Evolutionary conservation across 2,888 invertebrate genomes (phyloP), one percentile per base, ranked within the genome.

Genomic region (Drosophila prostipennis): DNA sequence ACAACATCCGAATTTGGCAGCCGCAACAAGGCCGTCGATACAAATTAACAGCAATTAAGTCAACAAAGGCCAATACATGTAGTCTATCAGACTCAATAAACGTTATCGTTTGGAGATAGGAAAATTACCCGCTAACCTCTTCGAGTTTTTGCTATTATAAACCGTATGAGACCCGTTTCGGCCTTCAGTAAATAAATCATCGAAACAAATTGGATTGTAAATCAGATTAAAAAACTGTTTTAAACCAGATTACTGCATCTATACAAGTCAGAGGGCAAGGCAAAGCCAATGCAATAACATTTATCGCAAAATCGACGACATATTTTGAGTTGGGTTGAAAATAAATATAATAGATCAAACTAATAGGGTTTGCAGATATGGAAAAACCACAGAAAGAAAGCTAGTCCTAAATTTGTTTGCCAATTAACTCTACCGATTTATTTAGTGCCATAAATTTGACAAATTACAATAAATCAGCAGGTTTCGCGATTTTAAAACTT

Each of bases 1-100:
- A 46, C 51, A 34, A 40, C 40, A 46, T 19, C 13, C 46, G 49
- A 54, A 36, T 49, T 64, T 51, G 64, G 49, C 59, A 73, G 60
- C 74, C 60, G 49, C 43, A 0, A 42, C 79, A 76, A 74, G 74
- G 72, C 46, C 40, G 72, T 42, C 40, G 42, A 39, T 13, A 13
- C 32, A 67, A 70, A 70, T 77, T 73, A 77, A 69, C 76, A 64
- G 59, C 64, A 73, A 73, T 61, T 76, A 73, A 79, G 70, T 53
- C 57, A 51, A 85, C 49, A 74, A 60, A 67, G 52, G 59, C 43
- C 42, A 40, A 40, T 51, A 40, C 36, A 16, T 14, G 26, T 19
- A 5, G 26, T 16, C 48, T 64, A 59, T 46, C 39, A 26, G 36
- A 49, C 42, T 5, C 49, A 14, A 64, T 60, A 61, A 34, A 49